These are phyloP conservation scores for Argyra leucocephala DNA, from an alignment of 2,888 invertebrate species.

Conservation along the genomic window DNA sequence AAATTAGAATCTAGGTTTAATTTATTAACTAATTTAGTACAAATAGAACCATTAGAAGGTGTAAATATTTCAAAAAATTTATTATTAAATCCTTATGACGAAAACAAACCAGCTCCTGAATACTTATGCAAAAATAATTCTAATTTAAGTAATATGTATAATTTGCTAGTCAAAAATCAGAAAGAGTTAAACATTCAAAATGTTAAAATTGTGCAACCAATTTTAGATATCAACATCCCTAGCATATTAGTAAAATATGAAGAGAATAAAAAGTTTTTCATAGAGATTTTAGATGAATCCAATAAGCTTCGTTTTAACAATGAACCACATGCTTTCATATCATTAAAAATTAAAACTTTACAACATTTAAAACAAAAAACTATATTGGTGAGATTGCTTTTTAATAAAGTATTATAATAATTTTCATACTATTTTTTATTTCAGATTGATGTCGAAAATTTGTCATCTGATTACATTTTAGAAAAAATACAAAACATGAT, in stretches of 20 bases:
- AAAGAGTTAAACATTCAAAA: conserved; percentile 27
- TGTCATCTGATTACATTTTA: neutral
- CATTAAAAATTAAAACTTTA: conserved; percentile 34
- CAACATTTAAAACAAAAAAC: conserved; percentile 32
- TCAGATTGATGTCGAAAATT: no score
- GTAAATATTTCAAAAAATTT: conserved; percentile 16
- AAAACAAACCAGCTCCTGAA: conserved; percentile 29
- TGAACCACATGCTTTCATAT: conserved; percentile 30
- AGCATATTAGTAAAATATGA: conserved; percentile 30
- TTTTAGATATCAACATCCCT: conserved; percentile 37
- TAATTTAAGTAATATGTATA: conserved; percentile 27
- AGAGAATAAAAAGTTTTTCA: conserved; percentile 20
- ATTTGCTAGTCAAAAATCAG: conserved; percentile 25
- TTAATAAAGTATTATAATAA: no score
- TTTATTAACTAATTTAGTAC: conserved; percentile 34
- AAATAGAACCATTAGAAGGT: conserved; percentile 36
- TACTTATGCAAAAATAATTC: conserved; percentile 31
- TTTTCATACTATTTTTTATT: no score
- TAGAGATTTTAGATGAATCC: conserved; percentile 34
- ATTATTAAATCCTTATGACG: conserved; percentile 25
- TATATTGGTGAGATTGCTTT: conserved; percentile 28
- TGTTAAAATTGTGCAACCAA: conserved; percentile 32
- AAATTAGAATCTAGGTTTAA: conserved; percentile 38
- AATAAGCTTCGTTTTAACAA: conserved; percentile 33
- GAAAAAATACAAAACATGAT: neutral